Evolutionary conservation across 1,140 invertebrate species (phyloP).

Genomic region (Pogonus chalceus): DNA sequence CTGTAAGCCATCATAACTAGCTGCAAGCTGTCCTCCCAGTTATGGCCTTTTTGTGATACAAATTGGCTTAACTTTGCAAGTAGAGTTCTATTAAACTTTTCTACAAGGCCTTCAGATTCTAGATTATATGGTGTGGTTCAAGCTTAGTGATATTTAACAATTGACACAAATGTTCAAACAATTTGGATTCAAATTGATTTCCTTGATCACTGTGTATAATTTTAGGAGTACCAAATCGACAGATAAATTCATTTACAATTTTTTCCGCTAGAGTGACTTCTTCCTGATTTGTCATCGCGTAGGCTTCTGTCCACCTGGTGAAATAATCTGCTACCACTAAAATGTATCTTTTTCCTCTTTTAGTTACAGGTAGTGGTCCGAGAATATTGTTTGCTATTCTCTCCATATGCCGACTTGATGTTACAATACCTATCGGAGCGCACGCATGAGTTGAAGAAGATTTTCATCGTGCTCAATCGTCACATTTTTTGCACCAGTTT

Average conservation of each 20-base stretch:
- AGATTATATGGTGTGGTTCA: slow-evolving; percentile 29
- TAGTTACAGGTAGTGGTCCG: background rate
- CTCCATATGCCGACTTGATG: too few relatives aligned
- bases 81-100: slow-evolving; percentile 25
- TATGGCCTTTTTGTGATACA: slow-evolving; percentile 13
- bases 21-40: slow-evolving; percentile 6
- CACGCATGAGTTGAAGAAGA: too few relatives aligned
- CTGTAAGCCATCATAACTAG: background rate
- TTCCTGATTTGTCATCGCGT: slow-evolving; percentile 26
- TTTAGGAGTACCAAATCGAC: slow-evolving; percentile 30
- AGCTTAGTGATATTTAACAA: slow-evolving; percentile 25
- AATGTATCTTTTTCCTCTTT: slow-evolving; percentile 27
- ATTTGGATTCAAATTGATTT: slow-evolving; percentile 18
- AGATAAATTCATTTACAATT: slow-evolving; percentile 28
- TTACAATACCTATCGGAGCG: too few relatives aligned
- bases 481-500: background rate
- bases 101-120: slow-evolving; percentile 35
- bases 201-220: slow-evolving; percentile 31
- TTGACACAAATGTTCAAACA: slow-evolving; percentile 23
- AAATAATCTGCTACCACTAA: slow-evolving; percentile 33
- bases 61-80: slow-evolving; percentile 16
- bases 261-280: slow-evolving; percentile 21
- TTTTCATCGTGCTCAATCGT: background rate
- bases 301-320: slow-evolving; percentile 32
- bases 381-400: too few relatives aligned